Evolutionary conservation across 2,888 invertebrate species (phyloP), one percentile per base, ranked within the genome.

Genomic region (Yponomeuta evonymella): DNA sequence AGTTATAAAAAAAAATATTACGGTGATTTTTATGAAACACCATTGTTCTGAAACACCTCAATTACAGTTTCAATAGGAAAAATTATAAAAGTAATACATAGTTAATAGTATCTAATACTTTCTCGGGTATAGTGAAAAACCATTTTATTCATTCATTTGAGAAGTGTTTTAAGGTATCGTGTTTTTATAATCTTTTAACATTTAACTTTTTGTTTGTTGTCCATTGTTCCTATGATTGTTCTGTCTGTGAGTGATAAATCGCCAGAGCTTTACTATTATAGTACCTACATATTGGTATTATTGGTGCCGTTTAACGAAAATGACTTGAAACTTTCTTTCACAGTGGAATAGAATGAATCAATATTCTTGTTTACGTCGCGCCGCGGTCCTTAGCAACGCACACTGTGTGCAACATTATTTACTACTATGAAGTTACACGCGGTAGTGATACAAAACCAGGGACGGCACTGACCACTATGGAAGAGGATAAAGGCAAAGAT

Each of bases 401-500:
- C 64, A 30, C 64, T 43, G 36, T 67, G 36, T 67, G 12, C 36
- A 5, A 72, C 48, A 48, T 36, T 33, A 23, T 30, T 67, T 23
- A 23, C 23, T 58, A 58, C 12, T 2, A 58, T 58, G 51, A 5
- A 15, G 2, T 15, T 3, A 58, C 15, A 15, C 15, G 51, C 51
- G 51, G 51, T 58, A 58, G 51, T 15, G 51, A 51, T 51, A 23
- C 6, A 2, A 12, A 12, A 9, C 51, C 36, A 67, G 12, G 43
- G 43, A 48, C 11, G 15, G 67, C 15, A 8, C 43, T 8, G 10
- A 58, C 23, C 29, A 33, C 67, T 67, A 90, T 92, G 92, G 89
- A 86, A 73, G 90, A 89, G 72, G 89, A 90, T 48, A 88, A 90
- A 75, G 82, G 76, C 58, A 87, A 85, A 75, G 90, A 91, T 73